Conservation (phyloP, 2,888 invertebrate genomes). For the Anthophora plumipes region DNA sequence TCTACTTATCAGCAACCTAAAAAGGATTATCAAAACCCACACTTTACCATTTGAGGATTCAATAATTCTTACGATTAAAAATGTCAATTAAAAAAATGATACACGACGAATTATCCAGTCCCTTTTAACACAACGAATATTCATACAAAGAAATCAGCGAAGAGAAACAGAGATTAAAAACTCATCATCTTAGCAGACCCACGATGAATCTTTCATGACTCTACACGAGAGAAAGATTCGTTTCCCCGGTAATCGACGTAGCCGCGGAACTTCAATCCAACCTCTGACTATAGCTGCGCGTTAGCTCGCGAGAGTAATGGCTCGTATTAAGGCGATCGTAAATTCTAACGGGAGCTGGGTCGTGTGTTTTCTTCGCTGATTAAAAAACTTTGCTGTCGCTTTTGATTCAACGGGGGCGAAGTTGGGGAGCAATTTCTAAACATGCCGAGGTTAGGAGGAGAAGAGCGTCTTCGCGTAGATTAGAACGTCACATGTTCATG, state of each 20-base stretch:
- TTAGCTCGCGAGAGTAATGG: conserved; percentile 33
- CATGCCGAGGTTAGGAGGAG: neutral
- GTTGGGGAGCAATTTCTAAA: conserved; percentile 16
- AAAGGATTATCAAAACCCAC: too few relatives aligned
- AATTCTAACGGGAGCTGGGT: conserved; percentile 11
- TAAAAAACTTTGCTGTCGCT: conserved; percentile 49
- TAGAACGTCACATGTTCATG: conserved; percentile 68
- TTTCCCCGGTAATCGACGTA: conserved; percentile 38
- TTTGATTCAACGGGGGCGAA: neutral
- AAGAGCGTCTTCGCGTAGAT: conserved; percentile 46
- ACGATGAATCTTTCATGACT: conserved; percentile 7
- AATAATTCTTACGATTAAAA: too few relatives aligned
- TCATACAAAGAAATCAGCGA: neutral
- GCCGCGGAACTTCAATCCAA: conserved; percentile 30
- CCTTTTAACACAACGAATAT: too few relatives aligned
- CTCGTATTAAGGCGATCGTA: conserved; percentile 53
- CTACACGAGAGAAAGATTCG: neutral
- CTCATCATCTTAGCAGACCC: neutral
- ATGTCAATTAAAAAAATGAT: too few relatives aligned
- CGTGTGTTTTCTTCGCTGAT: conserved; percentile 38
- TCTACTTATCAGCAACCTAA: too few relatives aligned
- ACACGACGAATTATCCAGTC: too few relatives aligned
- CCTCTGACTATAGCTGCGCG: neutral
- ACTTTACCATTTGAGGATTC: too few relatives aligned
- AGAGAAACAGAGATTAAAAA: conserved; percentile 10